Base-by-base conservation (phyloP, 2,888 invertebrate species). In the Himalopsyche japonica region DNA sequence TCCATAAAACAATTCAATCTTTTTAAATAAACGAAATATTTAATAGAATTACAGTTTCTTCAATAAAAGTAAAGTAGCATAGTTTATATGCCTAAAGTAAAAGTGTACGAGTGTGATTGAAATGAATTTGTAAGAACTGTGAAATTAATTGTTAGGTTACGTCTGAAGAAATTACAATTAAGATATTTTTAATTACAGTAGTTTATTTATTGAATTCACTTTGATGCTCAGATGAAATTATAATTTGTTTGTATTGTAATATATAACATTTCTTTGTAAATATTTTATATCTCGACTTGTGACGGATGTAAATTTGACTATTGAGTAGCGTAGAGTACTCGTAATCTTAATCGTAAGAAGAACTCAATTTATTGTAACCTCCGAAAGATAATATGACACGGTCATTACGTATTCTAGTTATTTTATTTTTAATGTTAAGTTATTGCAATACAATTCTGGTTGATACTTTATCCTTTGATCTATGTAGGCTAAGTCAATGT, bases 371-470 rank as follows among this genome's bases (percentile, higher is more conserved):
- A 24, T 20, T 20, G 8, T 57, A n/a, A 20, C 57, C n/a, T 8
- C 57, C 24, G 57, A 57, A 20, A 3, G 24, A 57, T 57, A 15
- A 20, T 57, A 57, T 57, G 57, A 57, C 57, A 24, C 20, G 8
- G 24, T 57, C 57, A 57, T 57, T 57, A 15, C 10, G 57, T 57
- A 24, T 57, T 82, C 30, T 79, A 20, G 79, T 82, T 70, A 79
- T 79, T 82, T 82, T 27, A 43, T 24, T 70, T 82, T 82, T 82
- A 78, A 80, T 83, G 79, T 3, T 76, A 76, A 76, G 76, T 76
- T 76, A 15, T 76, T 79, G 79, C 79, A 79, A 82, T 80, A 83
- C 70, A 78, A 49, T 78, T 80, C 43, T 48, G 80, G 70, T 79
- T 83, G 34, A 83, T 49, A 80, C 24, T 76, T 32, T 83, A 47